Evolutionary conservation across 2,888 invertebrate species (phyloP).

Genomic region (Andricus curvator): DNA sequence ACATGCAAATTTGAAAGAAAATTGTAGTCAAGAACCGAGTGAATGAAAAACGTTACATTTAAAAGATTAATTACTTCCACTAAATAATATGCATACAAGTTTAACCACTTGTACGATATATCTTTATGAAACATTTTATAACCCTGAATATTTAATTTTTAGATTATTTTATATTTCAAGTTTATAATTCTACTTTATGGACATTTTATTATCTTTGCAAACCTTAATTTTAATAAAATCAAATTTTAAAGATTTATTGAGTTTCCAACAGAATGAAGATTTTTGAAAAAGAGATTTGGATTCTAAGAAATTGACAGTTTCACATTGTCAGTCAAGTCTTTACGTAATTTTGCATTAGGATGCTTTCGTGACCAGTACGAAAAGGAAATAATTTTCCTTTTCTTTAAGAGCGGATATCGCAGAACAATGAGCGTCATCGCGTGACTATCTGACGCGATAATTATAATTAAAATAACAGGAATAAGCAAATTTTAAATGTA

Average conservation of each 20-base stretch:
- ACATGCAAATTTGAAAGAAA: neutral
- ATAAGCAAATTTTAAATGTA: neutral
- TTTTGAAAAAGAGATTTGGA: neutral
- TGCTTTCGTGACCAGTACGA: neutral
- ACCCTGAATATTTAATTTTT: neutral
- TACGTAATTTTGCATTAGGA: neutral
- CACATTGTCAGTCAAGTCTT: neutral
- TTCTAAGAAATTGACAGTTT: neutral
- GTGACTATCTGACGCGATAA: neutral
- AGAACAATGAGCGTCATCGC: conserved; percentile 42
- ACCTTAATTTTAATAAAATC: too few species aligned
- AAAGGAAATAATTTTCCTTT: conserved; percentile 35
- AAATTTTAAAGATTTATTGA: neutral
- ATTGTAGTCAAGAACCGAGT: too few species aligned
- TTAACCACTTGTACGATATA: neutral
- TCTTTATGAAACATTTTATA: neutral
- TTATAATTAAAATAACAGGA: neutral
- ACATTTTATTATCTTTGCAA: too few species aligned
- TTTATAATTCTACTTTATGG: too few species aligned
- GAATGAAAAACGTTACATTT: too few species aligned
- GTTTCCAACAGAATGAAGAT: neutral
- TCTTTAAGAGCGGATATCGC: conserved; percentile 41
- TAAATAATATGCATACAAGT: neutral
- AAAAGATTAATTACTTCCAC: neutral
- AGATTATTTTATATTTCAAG: too few species aligned